Conservation (phyloP, 2,797 vertebrate species). For the Notamacropus eugenii region DNA sequence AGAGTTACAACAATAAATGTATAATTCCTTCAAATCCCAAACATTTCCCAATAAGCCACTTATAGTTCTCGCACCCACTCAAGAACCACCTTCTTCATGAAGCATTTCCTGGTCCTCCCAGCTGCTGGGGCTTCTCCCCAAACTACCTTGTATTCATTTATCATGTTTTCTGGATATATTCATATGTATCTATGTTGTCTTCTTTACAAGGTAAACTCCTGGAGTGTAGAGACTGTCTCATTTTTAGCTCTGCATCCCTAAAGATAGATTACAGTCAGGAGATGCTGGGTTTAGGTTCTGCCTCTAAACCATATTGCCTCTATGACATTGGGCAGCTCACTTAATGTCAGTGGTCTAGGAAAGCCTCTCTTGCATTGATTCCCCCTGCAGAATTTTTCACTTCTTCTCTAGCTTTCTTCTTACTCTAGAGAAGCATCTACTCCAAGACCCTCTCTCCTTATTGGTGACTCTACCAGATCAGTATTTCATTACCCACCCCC, state of each 20-base stretch:
- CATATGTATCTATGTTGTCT: neutral
- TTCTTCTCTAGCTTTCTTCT: neutral
- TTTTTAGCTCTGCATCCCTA: neutral
- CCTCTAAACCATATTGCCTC: neutral
- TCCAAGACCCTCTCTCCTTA: too few relatives aligned
- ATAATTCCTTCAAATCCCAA: too few relatives aligned
- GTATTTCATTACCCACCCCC: neutral
- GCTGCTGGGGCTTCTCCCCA: neutral
- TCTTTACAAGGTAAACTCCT: neutral
- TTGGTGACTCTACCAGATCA: neutral
- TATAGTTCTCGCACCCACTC: neutral
- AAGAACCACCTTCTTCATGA: neutral
- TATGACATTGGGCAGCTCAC: neutral
- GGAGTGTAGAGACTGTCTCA: neutral
- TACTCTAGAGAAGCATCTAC: neutral
- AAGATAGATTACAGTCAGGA: neutral
- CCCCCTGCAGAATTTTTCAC: neutral
- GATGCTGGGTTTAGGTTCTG: neutral
- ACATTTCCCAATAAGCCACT: too few relatives aligned
- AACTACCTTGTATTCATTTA: neutral
- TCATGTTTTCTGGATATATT: neutral
- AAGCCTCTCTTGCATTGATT: neutral
- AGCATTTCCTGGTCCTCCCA: neutral
- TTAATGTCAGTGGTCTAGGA: neutral
- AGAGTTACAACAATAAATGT: too few relatives aligned